phyloP scores from a whole-genome alignment of 2,113 vertebrate genomes.

The Progne subis region DNA sequence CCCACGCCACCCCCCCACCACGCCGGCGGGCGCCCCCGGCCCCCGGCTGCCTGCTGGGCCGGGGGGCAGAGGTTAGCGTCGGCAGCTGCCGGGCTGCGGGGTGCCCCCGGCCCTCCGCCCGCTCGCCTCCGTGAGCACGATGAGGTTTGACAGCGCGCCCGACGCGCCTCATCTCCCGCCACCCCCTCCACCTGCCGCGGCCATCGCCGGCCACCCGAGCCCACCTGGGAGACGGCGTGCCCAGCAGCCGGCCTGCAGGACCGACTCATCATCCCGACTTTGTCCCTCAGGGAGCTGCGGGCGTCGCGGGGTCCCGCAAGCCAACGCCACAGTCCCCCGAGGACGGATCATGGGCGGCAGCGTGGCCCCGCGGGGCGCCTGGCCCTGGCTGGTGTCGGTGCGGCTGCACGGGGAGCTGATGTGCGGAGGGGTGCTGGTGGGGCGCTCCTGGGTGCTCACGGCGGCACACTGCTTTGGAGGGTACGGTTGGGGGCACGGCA shows the following conservation, averaged over 20 bases:
- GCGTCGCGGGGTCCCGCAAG: background rate
- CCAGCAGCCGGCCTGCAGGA: background rate
- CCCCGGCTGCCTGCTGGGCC: slow-evolving; percentile 10
- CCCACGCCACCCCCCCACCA: background rate
- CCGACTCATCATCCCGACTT: background rate
- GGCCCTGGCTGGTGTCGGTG: slow-evolving; percentile 94
- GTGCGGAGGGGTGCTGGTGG: slow-evolving; percentile 92
- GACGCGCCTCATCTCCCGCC: background rate
- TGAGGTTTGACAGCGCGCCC: slow-evolving; percentile 52
- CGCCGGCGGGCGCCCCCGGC: background rate
- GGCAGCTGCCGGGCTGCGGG: slow-evolving; percentile 49
- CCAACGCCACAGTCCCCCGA: background rate
- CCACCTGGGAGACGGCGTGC: background rate
- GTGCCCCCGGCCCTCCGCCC: slow-evolving; percentile 29
- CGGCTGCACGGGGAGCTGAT: slow-evolving; percentile 87
- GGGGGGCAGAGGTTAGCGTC: slow-evolving; percentile 64
- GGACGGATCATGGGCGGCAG: slow-evolving; percentile 82
- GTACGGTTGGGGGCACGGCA: slow-evolving; percentile 56
- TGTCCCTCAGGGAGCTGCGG: slow-evolving; percentile 20
- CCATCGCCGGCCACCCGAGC: background rate
- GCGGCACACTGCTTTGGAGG: slow-evolving; percentile 93
- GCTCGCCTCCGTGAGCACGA: slow-evolving; percentile 40
- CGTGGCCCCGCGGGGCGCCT: slow-evolving; percentile 81
- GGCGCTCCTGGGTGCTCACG: slow-evolving; percentile 88
- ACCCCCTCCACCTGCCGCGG: background rate